These are phyloP conservation scores for Trachemys scripta DNA, from an alignment of 2,113 vertebrate species.

Conservation along the genomic window DNA sequence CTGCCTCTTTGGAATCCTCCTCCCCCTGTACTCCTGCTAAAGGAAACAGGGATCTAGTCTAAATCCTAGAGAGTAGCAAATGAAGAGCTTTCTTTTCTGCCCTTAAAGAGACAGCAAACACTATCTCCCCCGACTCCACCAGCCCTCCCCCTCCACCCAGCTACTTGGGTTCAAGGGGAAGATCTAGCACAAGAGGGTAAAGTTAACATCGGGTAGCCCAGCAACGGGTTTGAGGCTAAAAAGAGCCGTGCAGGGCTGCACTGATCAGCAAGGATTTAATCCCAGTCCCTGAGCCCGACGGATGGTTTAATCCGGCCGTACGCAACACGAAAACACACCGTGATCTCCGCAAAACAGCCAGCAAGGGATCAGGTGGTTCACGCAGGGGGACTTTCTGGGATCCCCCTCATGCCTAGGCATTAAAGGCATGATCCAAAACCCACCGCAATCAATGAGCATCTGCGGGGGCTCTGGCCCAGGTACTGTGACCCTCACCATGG, in stretches of 20 bases:
- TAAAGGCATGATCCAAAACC: not conserved
- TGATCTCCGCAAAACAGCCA: not conserved
- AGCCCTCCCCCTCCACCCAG: not conserved
- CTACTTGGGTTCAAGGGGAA: accelerated
- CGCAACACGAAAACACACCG: not conserved
- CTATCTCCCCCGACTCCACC: not conserved
- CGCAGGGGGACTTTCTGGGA: not conserved
- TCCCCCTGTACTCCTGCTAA: not conserved
- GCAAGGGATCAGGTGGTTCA: not conserved
- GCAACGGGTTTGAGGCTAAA: not conserved
- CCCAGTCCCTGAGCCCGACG: not conserved
- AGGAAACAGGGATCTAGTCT: constrained; percentile 7
- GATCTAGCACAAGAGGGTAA: accelerated
- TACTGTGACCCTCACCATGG: not conserved
- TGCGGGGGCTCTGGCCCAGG: not conserved
- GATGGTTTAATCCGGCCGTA: not conserved
- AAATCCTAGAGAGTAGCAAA: constrained; percentile 54
- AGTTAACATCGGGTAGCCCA: accelerated
- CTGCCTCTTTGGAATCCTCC: not conserved
- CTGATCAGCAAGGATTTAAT: not conserved
- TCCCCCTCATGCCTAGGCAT: not conserved
- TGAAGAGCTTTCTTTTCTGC: constrained; percentile 1
- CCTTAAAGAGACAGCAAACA: constrained; percentile 30
- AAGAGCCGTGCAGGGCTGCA: accelerated
- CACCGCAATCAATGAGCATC: not conserved